phyloP scores from a whole-genome alignment of 2,888 invertebrate genomes.

The Platynereis dumerilii region DNA sequence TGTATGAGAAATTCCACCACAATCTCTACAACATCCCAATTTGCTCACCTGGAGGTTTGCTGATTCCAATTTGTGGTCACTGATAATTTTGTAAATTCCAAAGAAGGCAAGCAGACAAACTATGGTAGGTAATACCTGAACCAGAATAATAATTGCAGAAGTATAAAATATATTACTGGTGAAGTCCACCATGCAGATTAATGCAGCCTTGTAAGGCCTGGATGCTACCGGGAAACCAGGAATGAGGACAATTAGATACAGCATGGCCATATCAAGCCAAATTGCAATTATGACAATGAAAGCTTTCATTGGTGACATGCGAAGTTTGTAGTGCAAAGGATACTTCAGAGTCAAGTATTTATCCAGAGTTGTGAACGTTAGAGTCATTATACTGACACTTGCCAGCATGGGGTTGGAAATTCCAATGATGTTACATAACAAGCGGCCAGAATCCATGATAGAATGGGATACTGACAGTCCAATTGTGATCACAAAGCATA shows the following conservation, averaged over 20 bases:
- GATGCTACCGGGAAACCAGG: too few relatives aligned
- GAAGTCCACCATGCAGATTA: background rate
- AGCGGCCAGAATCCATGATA: background rate
- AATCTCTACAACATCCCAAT: too few relatives aligned
- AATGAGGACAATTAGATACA: background rate
- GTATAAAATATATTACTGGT: background rate
- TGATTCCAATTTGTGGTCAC: too few relatives aligned
- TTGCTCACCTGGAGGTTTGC: too few relatives aligned
- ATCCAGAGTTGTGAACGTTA: background rate
- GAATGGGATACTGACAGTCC: background rate
- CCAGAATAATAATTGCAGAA: background rate
- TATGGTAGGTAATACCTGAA: background rate
- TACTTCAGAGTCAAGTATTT: background rate
- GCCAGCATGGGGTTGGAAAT: constrained; percentile 1
- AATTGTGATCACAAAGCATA: background rate
- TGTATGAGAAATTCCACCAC: too few relatives aligned
- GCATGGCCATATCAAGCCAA: background rate
- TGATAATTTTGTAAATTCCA: background rate
- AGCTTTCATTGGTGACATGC: background rate
- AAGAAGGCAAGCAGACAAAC: background rate
- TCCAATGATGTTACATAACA: background rate
- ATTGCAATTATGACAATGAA: background rate
- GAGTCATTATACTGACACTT: background rate
- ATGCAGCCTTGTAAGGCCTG: background rate
- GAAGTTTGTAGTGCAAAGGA: constrained; percentile 5